phyloP scores from a whole-genome alignment of 2,113 vertebrate species.

The Hippopotamus amphibius region DNA sequence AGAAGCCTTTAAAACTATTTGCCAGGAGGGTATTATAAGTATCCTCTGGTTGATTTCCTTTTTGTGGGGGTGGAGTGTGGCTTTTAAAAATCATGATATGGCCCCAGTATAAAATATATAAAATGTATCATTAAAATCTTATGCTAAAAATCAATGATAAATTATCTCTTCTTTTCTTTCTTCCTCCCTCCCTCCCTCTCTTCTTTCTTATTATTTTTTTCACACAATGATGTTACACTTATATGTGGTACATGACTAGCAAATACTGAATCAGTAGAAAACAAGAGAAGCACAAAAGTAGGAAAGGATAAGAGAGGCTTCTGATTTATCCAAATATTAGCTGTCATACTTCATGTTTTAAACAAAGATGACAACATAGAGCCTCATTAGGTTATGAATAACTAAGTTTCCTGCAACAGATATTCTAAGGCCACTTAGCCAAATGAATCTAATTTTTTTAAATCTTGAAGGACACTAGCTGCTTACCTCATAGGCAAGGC shows the following conservation, averaged over 20 bases:
- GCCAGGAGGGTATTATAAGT: background rate
- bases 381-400: background rate
- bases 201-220: background rate
- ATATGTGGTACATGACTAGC: background rate
- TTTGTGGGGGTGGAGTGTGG: accelerated
- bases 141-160: background rate
- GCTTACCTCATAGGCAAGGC: background rate
- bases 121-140: background rate
- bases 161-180: background rate
- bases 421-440: background rate
- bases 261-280: background rate
- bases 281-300: background rate
- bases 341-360: background rate
- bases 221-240: background rate
- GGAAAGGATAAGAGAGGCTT: background rate
- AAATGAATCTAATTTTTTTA: background rate
- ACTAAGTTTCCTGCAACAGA: background rate
- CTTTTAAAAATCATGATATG: background rate
- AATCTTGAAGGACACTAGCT: background rate
- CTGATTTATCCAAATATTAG: background rate
- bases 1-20: constrained; percentile 19
- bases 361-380: background rate
- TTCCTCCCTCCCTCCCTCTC: too few species aligned
- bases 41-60: background rate
- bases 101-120: background rate